Evolutionary conservation across 2,888 invertebrate genomes (phyloP), one percentile per base, ranked within the genome.

Genomic region (Lasioglossum villosulum): DNA sequence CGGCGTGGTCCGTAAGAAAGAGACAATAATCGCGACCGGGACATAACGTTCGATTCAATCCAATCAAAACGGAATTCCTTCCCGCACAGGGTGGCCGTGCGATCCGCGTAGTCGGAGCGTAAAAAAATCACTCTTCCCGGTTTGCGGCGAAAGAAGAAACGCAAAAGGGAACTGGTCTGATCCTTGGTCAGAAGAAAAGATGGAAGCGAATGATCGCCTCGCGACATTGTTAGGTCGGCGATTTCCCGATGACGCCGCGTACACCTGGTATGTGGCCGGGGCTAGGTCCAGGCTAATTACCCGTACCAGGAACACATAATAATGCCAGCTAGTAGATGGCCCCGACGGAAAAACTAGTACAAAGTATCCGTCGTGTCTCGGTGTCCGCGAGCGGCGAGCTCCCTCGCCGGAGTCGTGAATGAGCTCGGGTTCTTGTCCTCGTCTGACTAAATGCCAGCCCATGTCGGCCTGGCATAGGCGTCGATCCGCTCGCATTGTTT

Each of bases 221-320:
- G 63, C 48, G 80, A 66, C 78, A 74, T 76, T 52, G 79, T 45
- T 83, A 87, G 85, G 83, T 84, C 81, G 78, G 68, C 80, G 84
- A 89, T 89, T 88, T 82, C 84, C 89, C 74, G 66, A 66, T 66
- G 34, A 66, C 66, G 66, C 66, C 77, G 83, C 48, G 84, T 79
- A 83, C 88, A 88, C 89, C 88, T 84, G 89, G 90, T 91, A 91
- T 88, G 84, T 86, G 79, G 70, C 59, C 48, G 30, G 19, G 80
- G 76, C 71, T 70, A 86, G 87, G 91, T 87, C 81, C 89, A 88
- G 82, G 88, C 90, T 92, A 92, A 92, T 93, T 92, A 92, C 90
- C 89, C 74, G 88, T 92, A 91, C 91, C 90, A 87, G 89, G 92
- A 92, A 92, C 87, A 88, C 89, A 90, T 90, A 92, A 88, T 92